Evolutionary conservation across 2,797 vertebrate genomes (phyloP).

Genomic region (Pelochelys cantorii): DNA sequence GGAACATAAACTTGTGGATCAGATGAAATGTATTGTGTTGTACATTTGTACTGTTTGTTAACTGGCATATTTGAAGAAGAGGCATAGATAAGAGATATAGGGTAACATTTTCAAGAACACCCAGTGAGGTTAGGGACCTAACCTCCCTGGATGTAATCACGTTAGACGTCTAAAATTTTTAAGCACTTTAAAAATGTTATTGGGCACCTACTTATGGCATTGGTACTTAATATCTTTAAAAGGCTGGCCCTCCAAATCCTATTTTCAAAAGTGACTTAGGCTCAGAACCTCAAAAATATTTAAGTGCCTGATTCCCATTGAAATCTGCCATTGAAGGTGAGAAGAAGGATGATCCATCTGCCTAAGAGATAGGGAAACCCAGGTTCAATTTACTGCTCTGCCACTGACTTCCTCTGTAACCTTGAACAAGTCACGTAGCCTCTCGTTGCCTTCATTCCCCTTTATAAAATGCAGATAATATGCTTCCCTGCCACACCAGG

Average conservation of each 20-base stretch:
- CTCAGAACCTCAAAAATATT: neutral
- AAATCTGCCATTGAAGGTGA: neutral
- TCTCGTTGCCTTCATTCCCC: neutral
- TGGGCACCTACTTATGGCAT: neutral
- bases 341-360: neutral
- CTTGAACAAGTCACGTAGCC: neutral
- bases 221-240: neutral
- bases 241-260: neutral
- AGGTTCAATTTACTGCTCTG: neutral
- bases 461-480: neutral
- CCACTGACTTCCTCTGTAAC: neutral
- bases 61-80: neutral
- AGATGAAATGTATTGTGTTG: neutral
- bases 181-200: neutral
- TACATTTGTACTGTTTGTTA: fast-evolving
- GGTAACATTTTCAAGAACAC: neutral
- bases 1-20: neutral
- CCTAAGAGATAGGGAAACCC: neutral
- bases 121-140: neutral
- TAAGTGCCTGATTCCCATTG: neutral
- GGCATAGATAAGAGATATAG: neutral
- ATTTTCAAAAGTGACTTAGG: neutral
- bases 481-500: neutral
- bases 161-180: neutral
- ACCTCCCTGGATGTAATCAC: neutral